Percentiles rank a stretch among this genome's conserved stretches.
Conservation (phyloP, 2,797 vertebrate genomes). For the Rhabdomys pumilio region DNA sequence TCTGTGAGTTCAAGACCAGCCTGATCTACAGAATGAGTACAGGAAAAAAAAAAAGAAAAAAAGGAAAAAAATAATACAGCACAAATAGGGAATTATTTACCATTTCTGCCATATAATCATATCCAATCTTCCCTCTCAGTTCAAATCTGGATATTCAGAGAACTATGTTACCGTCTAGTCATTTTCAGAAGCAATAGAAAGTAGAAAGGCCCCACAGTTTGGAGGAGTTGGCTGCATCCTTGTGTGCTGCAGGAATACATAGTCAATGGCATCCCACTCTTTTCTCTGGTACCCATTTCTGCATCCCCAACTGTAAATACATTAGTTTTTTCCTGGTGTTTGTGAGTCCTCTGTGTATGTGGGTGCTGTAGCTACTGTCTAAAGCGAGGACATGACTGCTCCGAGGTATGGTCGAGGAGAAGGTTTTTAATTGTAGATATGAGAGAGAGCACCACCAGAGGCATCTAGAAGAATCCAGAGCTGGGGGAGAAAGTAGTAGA, state of each 20-base stretch:
- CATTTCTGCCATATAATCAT: not conserved
- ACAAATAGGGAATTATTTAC: not conserved
- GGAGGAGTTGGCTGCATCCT: not conserved
- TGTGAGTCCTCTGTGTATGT: not conserved
- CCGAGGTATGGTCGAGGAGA: not conserved
- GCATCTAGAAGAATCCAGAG: not conserved
- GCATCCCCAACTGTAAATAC: not conserved
- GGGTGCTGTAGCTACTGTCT: not conserved
- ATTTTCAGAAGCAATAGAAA: not conserved
- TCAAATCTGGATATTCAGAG: not conserved
- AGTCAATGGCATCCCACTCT: not conserved
- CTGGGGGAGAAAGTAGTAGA: not conserved
- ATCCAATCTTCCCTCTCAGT: not conserved
- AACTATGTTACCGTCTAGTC: not conserved
- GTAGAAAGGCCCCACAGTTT: rapidly evolving
- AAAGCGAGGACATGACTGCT: not conserved
- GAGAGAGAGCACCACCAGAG: not conserved
- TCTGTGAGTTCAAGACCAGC: not conserved
- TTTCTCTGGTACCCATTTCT: not conserved
- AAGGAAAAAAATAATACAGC: too few species aligned
- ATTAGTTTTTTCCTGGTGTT: not conserved
- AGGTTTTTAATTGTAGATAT: not conserved
- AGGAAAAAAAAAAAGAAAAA: not conserved
- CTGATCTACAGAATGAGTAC: not conserved
- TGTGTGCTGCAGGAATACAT: not conserved